phyloP scores from a whole-genome alignment of 2,888 invertebrate species.

The Apamea monoglypha region DNA sequence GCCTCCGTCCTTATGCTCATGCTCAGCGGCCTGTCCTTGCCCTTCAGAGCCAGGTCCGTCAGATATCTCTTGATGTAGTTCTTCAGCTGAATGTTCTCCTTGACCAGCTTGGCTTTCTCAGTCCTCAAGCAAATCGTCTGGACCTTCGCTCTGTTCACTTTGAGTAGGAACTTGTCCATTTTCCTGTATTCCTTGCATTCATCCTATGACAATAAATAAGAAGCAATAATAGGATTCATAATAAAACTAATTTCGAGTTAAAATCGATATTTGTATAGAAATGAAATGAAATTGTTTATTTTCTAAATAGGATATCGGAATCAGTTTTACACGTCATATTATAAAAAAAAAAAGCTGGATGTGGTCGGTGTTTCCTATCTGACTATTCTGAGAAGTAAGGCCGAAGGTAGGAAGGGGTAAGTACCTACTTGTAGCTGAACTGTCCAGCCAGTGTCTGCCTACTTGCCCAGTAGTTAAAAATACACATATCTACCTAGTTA shows the following conservation, averaged over 20 bases:
- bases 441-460: not conserved
- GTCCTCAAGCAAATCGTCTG: constrained; percentile 83
- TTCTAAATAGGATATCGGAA: no score
- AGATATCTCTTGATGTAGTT: constrained; percentile 91
- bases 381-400: no score
- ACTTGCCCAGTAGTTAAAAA: not conserved
- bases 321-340: no score
- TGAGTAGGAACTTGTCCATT: constrained; percentile 93
- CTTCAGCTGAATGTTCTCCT: constrained; percentile 92
- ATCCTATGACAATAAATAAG: constrained; percentile 65
- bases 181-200: constrained; percentile 89
- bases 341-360: no score
- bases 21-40: constrained; percentile 80
- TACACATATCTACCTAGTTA: not conserved
- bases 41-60: constrained; percentile 89
- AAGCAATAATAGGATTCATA: not conserved
- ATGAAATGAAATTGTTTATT: no score
- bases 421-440: not conserved
- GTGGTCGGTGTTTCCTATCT: no score
- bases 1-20: constrained; percentile 74
- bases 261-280: not conserved
- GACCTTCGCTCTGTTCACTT: constrained; percentile 84
- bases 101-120: constrained; percentile 85
- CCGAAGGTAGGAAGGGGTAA: not conserved
- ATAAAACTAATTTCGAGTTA: not conserved